Conservation (phyloP, 53 echinoderm and acorn worm species). For the Crossaster papposus region DNA sequence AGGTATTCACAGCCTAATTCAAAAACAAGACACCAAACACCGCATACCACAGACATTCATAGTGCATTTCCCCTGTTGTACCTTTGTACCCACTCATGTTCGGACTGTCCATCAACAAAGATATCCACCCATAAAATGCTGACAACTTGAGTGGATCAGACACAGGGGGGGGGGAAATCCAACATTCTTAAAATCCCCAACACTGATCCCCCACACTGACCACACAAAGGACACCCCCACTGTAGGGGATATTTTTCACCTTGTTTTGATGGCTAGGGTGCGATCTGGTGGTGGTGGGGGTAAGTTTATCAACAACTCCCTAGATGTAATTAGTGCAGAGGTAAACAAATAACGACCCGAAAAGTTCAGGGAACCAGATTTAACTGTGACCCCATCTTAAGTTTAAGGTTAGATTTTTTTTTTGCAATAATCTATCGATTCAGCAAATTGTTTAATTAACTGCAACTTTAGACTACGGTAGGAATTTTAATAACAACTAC, state of each 20-base stretch:
- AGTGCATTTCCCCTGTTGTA: not conserved
- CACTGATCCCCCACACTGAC: constrained; percentile 1
- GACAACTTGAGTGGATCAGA: not conserved
- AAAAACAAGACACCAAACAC: not conserved
- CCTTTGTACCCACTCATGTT: not conserved
- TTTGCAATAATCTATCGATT: not conserved
- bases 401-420: not conserved
- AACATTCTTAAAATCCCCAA: constrained; percentile 34
- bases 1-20: not conserved
- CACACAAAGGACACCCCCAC: not conserved
- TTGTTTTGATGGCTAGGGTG: constrained; percentile 43
- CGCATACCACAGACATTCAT: not conserved
- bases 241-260: constrained; percentile 35
- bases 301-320: constrained; percentile 1
- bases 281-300: not conserved
- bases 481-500: too few species aligned
- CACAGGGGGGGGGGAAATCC: not conserved
- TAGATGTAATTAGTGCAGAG: not conserved
- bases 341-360: not conserved
- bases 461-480: not conserved
- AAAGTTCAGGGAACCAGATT: not conserved
- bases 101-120: not conserved
- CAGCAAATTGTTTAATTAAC: not conserved
- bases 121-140: not conserved
- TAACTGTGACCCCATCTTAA: constrained; percentile 1